Evolutionary conservation across 2,888 invertebrate genomes (phyloP).

Genomic region (Laothoe populi): DNA sequence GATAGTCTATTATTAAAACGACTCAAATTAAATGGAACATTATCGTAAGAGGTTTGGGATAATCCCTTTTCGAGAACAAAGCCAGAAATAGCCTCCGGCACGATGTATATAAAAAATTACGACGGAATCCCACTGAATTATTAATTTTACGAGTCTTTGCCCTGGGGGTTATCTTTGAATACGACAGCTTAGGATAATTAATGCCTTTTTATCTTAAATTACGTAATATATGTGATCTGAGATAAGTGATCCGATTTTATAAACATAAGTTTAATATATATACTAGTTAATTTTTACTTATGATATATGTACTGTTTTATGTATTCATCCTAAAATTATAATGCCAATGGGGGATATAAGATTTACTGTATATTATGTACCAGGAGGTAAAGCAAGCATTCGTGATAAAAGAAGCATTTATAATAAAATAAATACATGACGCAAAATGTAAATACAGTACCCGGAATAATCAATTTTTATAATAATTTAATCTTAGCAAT

Average conservation of each 20-base stretch:
- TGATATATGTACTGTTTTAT: no score
- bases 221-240: background rate
- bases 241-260: background rate
- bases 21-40: constrained; percentile 9
- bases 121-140: constrained; percentile 15
- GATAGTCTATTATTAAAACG: background rate
- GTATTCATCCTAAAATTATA: no score
- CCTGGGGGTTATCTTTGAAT: constrained; percentile 2
- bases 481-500: no score
- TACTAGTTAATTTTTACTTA: background rate
- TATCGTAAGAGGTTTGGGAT: constrained; percentile 22
- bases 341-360: no score
- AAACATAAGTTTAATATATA: background rate
- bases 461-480: no score
- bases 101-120: constrained; percentile 13
- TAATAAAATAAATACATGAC: no score
- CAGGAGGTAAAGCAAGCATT: no score
- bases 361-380: no score
- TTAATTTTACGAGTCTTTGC: constrained; percentile 11
- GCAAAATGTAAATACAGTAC: no score
- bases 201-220: constrained; percentile 6
- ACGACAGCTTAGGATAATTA: constrained; percentile 12
- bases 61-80: constrained; percentile 18
- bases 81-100: constrained; percentile 7
- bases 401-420: no score